phyloP scores from a whole-genome alignment of 2,113 vertebrate species.

The Caranx ignobilis region DNA sequence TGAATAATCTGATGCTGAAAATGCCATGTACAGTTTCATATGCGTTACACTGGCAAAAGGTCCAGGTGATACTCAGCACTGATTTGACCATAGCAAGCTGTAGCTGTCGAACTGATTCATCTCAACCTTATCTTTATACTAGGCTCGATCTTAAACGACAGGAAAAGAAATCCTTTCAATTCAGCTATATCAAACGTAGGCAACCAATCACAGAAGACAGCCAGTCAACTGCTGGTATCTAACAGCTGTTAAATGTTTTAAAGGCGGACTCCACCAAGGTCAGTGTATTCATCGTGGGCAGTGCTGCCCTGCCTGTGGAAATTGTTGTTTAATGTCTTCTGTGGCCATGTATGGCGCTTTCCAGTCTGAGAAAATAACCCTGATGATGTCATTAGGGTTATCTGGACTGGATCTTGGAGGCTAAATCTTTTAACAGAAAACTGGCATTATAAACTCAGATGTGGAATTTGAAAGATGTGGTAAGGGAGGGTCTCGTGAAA shows the following conservation, averaged over 20 bases:
- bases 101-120: not conserved
- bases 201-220: not conserved
- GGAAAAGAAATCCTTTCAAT: not conserved
- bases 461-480: not conserved
- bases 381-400: not conserved
- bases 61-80: not conserved
- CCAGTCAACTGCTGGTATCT: not conserved
- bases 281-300: not conserved
- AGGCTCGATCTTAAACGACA: not conserved
- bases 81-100: no score
- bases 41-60: not conserved
- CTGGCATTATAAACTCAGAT: not conserved
- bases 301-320: not conserved
- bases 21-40: conserved; percentile 14
- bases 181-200: not conserved
- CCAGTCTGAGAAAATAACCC: not conserved
- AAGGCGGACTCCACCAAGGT: not conserved
- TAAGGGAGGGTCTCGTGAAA: not conserved
- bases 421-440: not conserved
- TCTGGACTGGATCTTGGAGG: not conserved
- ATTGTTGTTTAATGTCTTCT: not conserved
- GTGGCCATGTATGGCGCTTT: not conserved
- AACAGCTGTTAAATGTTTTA: not conserved
- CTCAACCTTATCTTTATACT: not conserved
- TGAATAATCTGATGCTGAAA: conserved; percentile 43